Conservation (phyloP, 1,140 invertebrate species). For the Drosophila sturtevanti region DNA sequence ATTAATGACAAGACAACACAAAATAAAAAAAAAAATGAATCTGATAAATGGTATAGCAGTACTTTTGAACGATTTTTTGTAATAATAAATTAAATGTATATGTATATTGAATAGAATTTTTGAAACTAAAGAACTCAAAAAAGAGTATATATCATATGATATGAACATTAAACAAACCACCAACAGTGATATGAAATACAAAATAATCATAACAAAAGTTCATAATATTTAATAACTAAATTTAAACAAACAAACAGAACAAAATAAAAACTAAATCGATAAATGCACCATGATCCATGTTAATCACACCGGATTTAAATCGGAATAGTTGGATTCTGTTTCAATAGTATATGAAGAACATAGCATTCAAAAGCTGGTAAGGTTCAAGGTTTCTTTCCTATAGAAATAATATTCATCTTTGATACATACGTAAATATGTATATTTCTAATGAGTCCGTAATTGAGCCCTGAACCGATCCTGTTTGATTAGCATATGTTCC, state of each 20-base stretch:
- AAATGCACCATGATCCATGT: slow-evolving; percentile 34
- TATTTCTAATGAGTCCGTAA: slow-evolving; percentile 12
- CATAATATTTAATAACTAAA: slow-evolving; percentile 41
- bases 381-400: slow-evolving; percentile 4
- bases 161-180: slow-evolving; percentile 71
- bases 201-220: slow-evolving; percentile 49
- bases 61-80: slow-evolving; percentile 69
- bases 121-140: slow-evolving; percentile 56
- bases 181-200: slow-evolving; percentile 79
- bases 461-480: background rate
- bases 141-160: slow-evolving; percentile 48
- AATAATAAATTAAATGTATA: slow-evolving; percentile 56
- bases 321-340: background rate
- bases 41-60: slow-evolving; percentile 3
- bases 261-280: slow-evolving; percentile 43
- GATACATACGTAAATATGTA: slow-evolving; percentile 4
- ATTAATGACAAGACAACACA: slow-evolving; percentile 2
- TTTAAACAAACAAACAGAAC: slow-evolving; percentile 31
- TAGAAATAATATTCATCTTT: slow-evolving; percentile 5
- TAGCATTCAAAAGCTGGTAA: slow-evolving; percentile 9
- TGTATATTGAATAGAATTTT: slow-evolving; percentile 74
- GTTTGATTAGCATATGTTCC: background rate
- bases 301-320: background rate
- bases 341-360: background rate
- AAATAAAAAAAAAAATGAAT: background rate